Base-by-base conservation (phyloP, 2,113 vertebrate genomes). In the Tachysurus fulvidraco region DNA sequence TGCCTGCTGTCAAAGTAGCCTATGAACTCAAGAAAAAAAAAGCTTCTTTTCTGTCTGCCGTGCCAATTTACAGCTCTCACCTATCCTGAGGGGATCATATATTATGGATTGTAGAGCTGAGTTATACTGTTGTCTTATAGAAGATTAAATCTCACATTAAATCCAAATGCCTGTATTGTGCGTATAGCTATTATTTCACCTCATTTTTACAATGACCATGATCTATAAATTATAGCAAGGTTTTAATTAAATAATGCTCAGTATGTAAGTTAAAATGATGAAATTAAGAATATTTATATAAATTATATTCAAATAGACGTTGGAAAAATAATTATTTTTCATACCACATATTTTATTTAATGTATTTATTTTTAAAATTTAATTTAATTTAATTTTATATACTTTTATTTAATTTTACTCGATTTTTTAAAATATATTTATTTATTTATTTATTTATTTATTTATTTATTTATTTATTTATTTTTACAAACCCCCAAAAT, bases 11-110 rank as follows among this genome's bases (percentile, higher is more conserved):
- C 88, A 85, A 77, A 77, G 36, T 30, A 1, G 57, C 64, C 81
- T 55, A 30, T 77, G 77, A 78, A 78, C 86, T 84, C 50, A 64
- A 82, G 25, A 44, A 84, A 78, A 81, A 87, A 84, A 44, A 80
- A 71, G 12, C 60, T 55, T 57, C n/a, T 64, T 69, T 62, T 52
- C 52, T 85, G 86, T 87, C 89, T 86, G 83, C 65, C 80, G 80
- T 83, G 73, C 64, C 77, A 88, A 83, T 88, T 84, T 83, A 64
- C 78, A 74, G 54, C 84, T 77, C 76, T 78, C 74, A 83, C 65
- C 84, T 81, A 30, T 86, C 89, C 83, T 81, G 44, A 80, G 84
- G 86, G 67, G 55, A 64, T 76, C 73, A 89, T 85, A 80, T 89
- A 73, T 89, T 83, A 88, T 81, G 46, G 50, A 88, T 74, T 54